Evolutionary conservation across 2,113 vertebrate species (phyloP).

Genomic region (Empidonax alnorum): DNA sequence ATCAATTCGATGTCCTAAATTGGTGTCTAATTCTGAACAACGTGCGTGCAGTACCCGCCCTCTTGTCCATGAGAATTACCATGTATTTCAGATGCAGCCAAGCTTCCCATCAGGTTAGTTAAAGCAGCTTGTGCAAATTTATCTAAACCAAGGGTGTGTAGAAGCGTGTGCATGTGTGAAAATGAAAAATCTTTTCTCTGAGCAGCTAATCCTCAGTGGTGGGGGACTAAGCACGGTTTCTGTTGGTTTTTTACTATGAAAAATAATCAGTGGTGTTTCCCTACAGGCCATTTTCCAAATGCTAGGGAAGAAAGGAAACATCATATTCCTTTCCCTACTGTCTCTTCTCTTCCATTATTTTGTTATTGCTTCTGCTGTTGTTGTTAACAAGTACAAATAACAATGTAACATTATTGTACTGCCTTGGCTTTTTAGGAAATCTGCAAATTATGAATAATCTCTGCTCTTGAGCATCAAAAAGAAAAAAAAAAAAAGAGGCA

Average conservation of each 20-base stretch:
- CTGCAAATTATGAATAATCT: conserved; percentile 13
- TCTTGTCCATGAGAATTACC: conserved; percentile 48
- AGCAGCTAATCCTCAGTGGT: conserved; percentile 45
- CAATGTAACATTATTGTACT: conserved; percentile 24
- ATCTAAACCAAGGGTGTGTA: conserved; percentile 50
- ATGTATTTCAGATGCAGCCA: conserved; percentile 58
- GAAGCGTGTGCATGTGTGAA: conserved; percentile 56
- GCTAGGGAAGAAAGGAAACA: conserved; percentile 54
- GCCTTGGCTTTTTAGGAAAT: conserved; percentile 52
- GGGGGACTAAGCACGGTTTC: conserved; percentile 38
- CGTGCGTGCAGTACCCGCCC: conserved; percentile 15
- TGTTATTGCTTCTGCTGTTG: conserved; percentile 36
- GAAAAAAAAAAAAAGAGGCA: neutral
- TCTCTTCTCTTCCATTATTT: conserved; percentile 27
- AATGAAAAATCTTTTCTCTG: conserved; percentile 59
- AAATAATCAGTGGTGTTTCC: conserved; percentile 71
- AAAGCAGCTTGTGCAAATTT: conserved; percentile 62
- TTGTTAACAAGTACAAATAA: conserved; percentile 58
- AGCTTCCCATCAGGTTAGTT: conserved; percentile 55
- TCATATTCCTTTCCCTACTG: conserved; percentile 49
- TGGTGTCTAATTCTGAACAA: conserved; percentile 41
- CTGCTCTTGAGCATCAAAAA: neutral
- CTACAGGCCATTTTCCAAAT: conserved; percentile 69
- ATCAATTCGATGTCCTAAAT: conserved; percentile 33
- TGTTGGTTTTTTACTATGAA: conserved; percentile 52